Conservation (phyloP, 2,888 invertebrate species). For the Acanthopleura granulata region DNA sequence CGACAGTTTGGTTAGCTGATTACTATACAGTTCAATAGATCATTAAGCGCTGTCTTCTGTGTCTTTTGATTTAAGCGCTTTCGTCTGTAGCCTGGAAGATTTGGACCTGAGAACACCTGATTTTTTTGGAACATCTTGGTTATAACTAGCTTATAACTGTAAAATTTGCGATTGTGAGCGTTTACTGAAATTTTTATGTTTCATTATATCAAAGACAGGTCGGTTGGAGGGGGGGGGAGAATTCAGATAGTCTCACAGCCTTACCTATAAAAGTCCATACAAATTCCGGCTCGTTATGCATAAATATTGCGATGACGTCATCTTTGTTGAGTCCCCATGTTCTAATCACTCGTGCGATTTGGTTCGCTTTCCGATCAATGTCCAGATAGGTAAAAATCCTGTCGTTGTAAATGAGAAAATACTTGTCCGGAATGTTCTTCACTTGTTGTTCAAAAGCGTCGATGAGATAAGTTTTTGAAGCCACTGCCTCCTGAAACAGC, state of each 20-base stretch:
- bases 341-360: conserved; percentile 48
- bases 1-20: too few species aligned
- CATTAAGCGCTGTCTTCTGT: too few species aligned
- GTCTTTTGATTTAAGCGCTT: too few species aligned
- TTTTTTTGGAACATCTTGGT: too few species aligned
- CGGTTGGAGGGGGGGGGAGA: too few species aligned
- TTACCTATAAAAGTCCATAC: conserved; percentile 63
- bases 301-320: conserved; percentile 58
- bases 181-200: too few species aligned
- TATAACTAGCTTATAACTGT: too few species aligned
- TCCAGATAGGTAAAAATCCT: conserved; percentile 49
- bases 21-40: too few species aligned
- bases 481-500: not conserved
- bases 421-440: conserved; percentile 37
- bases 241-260: not conserved
- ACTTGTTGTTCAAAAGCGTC: conserved; percentile 49
- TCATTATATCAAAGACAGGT: too few species aligned
- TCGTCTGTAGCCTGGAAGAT: too few species aligned
- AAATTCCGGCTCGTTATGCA: conserved; percentile 59
- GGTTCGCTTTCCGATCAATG: conserved; percentile 50
- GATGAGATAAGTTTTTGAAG: conserved; percentile 25
- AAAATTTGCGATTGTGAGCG: too few species aligned
- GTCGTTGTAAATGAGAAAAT: conserved; percentile 49
- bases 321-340: conserved; percentile 44
- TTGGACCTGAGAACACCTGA: too few species aligned